These are phyloP conservation scores for Lomographa bimaculata DNA, from an alignment of 2,888 invertebrate genomes.

Conservation along the genomic window DNA sequence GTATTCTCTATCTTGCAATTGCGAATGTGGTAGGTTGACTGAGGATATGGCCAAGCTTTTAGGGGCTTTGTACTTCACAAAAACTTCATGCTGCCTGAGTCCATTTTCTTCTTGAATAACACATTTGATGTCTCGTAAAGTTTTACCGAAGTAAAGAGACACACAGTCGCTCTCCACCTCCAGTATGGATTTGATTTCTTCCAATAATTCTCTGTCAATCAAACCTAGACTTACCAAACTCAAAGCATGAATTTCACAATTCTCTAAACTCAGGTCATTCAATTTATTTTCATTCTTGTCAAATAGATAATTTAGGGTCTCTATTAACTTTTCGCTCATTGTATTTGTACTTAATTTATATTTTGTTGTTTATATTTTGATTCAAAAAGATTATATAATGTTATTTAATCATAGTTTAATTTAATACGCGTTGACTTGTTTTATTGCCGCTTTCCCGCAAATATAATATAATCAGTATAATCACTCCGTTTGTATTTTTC, in stretches of 20 bases:
- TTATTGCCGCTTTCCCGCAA: no score
- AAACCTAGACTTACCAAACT: conserved; percentile 37
- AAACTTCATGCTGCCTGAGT: conserved; percentile 55
- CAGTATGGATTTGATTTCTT: conserved; percentile 49
- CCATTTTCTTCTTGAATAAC: conserved; percentile 46
- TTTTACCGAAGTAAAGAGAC: conserved; percentile 58
- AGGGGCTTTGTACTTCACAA: conserved; percentile 48
- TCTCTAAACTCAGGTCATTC: conserved; percentile 15
- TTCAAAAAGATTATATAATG: no score
- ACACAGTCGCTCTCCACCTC: conserved; percentile 29
- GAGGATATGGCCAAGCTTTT: conserved; percentile 49
- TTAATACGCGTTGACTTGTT: no score
- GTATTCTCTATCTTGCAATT: conserved; percentile 53
- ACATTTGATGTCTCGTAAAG: conserved; percentile 60
- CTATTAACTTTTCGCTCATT: no score
- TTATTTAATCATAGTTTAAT: no score
- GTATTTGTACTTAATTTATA: no score
- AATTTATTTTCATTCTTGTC: not conserved
- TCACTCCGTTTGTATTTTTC: no score
- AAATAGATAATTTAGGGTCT: no score
- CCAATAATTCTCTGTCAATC: conserved; percentile 52
- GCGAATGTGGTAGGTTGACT: conserved; percentile 53
- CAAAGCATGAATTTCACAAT: conserved; percentile 11
- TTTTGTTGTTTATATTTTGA: no score
- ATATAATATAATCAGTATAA: no score